Conservation (phyloP, 2,797 vertebrate species). For the Buceros bicornis region DNA sequence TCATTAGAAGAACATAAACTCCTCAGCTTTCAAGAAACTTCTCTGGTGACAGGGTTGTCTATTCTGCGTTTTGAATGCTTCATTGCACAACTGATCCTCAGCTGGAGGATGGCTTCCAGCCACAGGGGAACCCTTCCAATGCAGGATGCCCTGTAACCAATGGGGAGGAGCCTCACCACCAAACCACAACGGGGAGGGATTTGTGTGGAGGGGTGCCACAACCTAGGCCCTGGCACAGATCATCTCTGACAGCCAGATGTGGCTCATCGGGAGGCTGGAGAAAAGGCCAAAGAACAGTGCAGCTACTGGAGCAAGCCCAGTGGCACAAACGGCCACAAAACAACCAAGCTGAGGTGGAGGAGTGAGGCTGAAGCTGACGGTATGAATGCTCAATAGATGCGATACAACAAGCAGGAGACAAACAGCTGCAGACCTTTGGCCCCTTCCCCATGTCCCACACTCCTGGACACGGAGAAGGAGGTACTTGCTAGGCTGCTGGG, state of each 20-base stretch:
- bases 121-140: not conserved
- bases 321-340: not conserved
- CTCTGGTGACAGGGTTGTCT: not conserved
- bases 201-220: not conserved
- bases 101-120: not conserved
- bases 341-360: not conserved
- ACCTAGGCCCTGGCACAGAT: not conserved
- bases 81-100: not conserved
- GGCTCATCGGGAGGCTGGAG: not conserved
- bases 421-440: not conserved
- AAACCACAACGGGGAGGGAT: not conserved
- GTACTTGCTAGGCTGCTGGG: not conserved
- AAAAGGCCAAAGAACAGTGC: not conserved
- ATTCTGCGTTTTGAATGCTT: not conserved
- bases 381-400: not conserved
- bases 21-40: not conserved
- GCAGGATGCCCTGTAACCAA: not conserved
- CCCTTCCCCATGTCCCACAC: not conserved
- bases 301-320: not conserved
- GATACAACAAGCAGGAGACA: not conserved
- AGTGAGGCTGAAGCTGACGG: not conserved
- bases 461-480: not conserved
- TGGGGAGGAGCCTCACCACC: not conserved
- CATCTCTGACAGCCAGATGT: not conserved
- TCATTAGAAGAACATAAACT: not conserved